Evolutionary conservation across 2,888 invertebrate genomes (phyloP).

Genomic region (Synanthedon formicaeformis): DNA sequence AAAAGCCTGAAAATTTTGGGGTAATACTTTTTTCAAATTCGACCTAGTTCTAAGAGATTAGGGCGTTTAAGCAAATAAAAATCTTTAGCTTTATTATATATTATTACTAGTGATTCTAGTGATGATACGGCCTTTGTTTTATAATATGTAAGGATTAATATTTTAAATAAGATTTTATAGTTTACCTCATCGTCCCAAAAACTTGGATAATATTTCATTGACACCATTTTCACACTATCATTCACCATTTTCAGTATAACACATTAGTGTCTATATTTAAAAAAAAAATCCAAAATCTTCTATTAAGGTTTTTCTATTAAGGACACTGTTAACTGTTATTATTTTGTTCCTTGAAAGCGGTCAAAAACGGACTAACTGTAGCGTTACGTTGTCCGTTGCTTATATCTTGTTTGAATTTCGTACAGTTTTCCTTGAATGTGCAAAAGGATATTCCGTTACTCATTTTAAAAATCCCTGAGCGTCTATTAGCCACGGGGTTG

Average conservation of each 20-base stretch:
- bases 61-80: too few species aligned
- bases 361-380: slow-evolving; percentile 1
- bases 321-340: neutral
- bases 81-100: too few species aligned
- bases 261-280: neutral
- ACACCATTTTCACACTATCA: slow-evolving; percentile 10
- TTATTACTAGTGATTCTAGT: too few species aligned
- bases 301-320: neutral
- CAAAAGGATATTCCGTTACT: neutral
- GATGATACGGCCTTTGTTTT: too few species aligned
- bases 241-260: slow-evolving; percentile 8
- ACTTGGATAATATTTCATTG: slow-evolving; percentile 11
- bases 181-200: slow-evolving; percentile 10
- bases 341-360: slow-evolving; percentile 4
- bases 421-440: slow-evolving; percentile 3
- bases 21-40: too few species aligned
- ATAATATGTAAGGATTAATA: too few species aligned
- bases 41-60: too few species aligned
- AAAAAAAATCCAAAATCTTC: neutral
- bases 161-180: neutral
- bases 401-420: slow-evolving; percentile 1
- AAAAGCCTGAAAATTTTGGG: too few species aligned
- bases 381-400: neutral
- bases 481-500: neutral
- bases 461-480: neutral